A percentile compares a stretch with the other conserved stretches of the same genome.
Evolutionary conservation across 2,113 vertebrate genomes (phyloP).

Genomic region (Egretta garzetta): DNA sequence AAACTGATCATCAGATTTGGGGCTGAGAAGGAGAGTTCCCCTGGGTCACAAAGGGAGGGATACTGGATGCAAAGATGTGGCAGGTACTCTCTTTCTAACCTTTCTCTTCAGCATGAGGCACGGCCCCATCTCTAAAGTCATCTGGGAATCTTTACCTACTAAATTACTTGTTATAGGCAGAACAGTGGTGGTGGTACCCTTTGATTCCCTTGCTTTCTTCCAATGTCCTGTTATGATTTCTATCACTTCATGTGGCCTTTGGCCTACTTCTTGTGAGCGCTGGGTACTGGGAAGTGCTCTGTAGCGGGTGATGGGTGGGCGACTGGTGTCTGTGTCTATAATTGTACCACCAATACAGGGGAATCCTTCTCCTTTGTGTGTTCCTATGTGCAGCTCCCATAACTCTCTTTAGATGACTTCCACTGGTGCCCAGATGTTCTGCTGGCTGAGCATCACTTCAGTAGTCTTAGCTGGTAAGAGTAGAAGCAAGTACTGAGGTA

Average conservation of each 20-base stretch:
- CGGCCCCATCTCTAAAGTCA: not conserved
- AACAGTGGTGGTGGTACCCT: not conserved
- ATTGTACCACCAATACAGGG: not conserved
- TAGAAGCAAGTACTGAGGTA: not conserved
- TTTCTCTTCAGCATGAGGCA: not conserved
- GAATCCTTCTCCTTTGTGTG: not conserved
- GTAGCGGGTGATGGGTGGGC: not conserved
- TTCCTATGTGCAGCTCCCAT: not conserved
- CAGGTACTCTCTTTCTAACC: not conserved
- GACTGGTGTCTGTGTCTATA: not conserved
- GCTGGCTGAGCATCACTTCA: not conserved
- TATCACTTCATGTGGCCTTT: not conserved
- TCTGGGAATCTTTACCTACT: not conserved
- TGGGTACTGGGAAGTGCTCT: not conserved
- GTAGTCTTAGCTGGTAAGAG: not conserved
- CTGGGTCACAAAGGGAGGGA: not conserved
- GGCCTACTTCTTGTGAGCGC: not conserved
- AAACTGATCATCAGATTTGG: not conserved
- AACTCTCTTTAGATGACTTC: not conserved
- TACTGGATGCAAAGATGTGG: not conserved
- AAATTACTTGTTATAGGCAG: not conserved
- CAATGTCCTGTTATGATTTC: not conserved
- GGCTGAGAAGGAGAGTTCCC: not conserved
- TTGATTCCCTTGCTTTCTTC: not conserved
- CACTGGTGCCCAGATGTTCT: not conserved